Conservation (phyloP, 2,888 invertebrate species). For the Shargacucullia verbasci region DNA sequence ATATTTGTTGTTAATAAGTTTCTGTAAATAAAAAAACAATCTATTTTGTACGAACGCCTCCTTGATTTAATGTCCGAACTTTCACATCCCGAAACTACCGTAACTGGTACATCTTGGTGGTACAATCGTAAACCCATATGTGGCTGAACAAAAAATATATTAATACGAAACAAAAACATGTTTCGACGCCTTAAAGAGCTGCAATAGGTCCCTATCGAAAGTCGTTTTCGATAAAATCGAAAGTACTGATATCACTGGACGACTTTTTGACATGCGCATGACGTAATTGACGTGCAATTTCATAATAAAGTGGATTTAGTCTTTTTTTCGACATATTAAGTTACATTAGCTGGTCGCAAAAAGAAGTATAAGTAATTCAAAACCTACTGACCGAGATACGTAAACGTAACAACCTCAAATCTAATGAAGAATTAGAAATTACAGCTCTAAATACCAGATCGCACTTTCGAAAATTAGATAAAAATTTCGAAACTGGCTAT, state of each 20-base stretch:
- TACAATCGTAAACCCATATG: conserved; percentile 64
- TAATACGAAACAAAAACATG: conserved; percentile 59
- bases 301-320: conserved; percentile 41
- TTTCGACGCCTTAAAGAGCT: conserved; percentile 48
- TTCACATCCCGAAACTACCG: conserved; percentile 44
- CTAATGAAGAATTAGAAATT: conserved; percentile 46
- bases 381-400: conserved; percentile 52
- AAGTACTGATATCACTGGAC: conserved; percentile 64
- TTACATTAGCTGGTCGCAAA: conserved; percentile 42
- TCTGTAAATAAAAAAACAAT: conserved; percentile 88
- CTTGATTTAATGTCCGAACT: conserved; percentile 56
- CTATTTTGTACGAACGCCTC: conserved; percentile 66
- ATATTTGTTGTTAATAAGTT: conserved; percentile 82
- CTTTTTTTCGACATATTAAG: conserved; percentile 30
- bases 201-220: conserved; percentile 54
- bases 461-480: conserved; percentile 51
- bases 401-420: conserved; percentile 40
- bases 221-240: conserved; percentile 64
- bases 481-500: conserved; percentile 41
- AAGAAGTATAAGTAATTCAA: conserved; percentile 45
- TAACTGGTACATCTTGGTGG: conserved; percentile 32
- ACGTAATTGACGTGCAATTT: conserved; percentile 51
- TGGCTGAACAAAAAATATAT: conserved; percentile 59
- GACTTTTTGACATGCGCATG: conserved; percentile 55
- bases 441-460: conserved; percentile 27